phyloP scores from a whole-genome alignment of 1,140 invertebrate species.

The Cylas formicarius region DNA sequence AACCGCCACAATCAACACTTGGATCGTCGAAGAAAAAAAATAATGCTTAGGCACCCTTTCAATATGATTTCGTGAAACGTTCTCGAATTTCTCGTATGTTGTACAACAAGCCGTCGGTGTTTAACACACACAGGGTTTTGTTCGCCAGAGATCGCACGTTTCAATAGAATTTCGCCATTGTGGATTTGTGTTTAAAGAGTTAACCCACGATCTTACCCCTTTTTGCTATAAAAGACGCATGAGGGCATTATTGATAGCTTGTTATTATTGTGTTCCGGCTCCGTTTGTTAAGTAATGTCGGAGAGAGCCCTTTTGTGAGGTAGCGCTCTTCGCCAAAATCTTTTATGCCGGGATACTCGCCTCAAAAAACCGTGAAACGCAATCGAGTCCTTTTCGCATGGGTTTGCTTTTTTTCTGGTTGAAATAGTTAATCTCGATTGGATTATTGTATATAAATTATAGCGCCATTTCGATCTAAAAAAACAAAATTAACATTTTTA shows the following conservation, averaged over 20 bases:
- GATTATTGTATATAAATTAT: no score
- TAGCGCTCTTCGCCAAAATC: conserved; percentile 4
- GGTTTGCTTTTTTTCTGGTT: no score
- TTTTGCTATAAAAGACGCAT: conserved; percentile 9
- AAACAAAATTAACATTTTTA: no score
- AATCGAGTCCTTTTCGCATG: no score
- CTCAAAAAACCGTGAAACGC: no score
- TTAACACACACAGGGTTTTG: conserved; percentile 17
- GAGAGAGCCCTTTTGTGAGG: conserved; percentile 1
- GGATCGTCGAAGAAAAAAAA: no score
- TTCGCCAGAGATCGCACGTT: conserved; percentile 12
- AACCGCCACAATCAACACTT: no score
- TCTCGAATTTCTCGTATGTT: conserved; percentile 17
- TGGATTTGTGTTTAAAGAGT: conserved; percentile 10
- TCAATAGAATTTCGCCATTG: conserved; percentile 4
- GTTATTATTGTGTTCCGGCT: conserved; percentile 14
- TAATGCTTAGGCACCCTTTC: no score
- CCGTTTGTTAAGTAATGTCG: conserved; percentile 15
- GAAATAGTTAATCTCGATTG: no score
- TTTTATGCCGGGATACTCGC: no score
- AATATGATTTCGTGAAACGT: no score
- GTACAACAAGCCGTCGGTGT: conserved; percentile 14
- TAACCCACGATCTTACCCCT: conserved; percentile 9
- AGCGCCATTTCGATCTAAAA: no score
- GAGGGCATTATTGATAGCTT: conserved; percentile 6